Evolutionary conservation across 2,113 vertebrate genomes (phyloP).

Genomic region (Peromyscus californicus): DNA sequence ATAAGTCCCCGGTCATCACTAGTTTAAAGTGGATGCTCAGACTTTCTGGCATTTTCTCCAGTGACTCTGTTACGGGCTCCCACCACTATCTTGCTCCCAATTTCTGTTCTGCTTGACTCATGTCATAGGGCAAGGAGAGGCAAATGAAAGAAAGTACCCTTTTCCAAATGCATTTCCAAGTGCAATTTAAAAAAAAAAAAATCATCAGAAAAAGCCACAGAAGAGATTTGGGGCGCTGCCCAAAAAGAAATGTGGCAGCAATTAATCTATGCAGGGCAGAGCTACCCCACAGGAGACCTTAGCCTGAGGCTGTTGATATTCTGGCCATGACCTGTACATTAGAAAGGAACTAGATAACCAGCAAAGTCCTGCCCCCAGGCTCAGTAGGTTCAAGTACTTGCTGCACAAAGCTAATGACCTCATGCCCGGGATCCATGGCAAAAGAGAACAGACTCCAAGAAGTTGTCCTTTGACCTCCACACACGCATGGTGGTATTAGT

Average conservation of each 20-base stretch:
- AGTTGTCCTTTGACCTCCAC: neutral
- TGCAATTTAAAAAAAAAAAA: slow-evolving; percentile 9
- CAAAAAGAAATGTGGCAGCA: neutral
- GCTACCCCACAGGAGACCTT: neutral
- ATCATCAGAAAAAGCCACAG: neutral
- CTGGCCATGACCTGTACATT: neutral
- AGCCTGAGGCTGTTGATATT: neutral
- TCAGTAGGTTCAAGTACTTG: too few species aligned
- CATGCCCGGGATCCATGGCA: too few species aligned
- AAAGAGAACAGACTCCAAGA: neutral
- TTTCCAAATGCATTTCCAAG: slow-evolving; percentile 22
- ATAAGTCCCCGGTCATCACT: neutral
- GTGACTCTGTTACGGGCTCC: neutral
- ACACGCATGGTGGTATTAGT: neutral
- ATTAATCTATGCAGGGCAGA: neutral
- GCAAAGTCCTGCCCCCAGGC: neutral
- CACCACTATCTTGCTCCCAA: neutral
- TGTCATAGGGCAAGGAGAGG: neutral
- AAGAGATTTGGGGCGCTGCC: neutral
- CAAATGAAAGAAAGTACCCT: neutral
- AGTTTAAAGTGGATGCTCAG: neutral
- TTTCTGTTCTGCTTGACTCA: neutral
- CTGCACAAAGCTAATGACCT: neutral
- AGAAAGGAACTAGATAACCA: neutral
- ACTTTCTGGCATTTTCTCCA: slow-evolving; percentile 28